Base-by-base conservation (phyloP, 1,140 invertebrate species). In the Varroa destructor region DNA sequence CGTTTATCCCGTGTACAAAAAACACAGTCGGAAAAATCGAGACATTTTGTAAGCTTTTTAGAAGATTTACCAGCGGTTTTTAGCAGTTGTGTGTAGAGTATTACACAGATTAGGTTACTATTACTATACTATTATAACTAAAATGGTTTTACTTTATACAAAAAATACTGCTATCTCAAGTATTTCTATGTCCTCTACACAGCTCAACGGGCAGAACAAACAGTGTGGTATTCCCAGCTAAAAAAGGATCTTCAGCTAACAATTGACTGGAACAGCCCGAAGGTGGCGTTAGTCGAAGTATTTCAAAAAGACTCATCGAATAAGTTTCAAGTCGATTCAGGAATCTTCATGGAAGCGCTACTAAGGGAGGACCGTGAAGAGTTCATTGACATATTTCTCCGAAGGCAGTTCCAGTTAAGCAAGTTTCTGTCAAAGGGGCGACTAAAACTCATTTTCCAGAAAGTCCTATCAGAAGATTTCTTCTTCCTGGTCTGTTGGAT, bases 261-360 rank as follows among this genome's bases (percentile, higher is more conserved):
- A 6, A 70, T 82, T 25, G 80, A 82, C 73, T 82, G 81, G 81
- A 82, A 82, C 73, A 75, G 78, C 72, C 78, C 80, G 6, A 78
- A 81, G 58, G 74, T 82, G 43, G 81, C 80, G 2, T 71, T 75
- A 40, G 77, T 76, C 25, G 79, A 81, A 76, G 79, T 82, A 51
- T 79, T 81, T 71, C 61, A 78, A 55, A 77, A 77, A 73, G 78
- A 80, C 73, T 79, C 78, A 42, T 77, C 75, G 56, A 76, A 74
- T n/a, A 77, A 77, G 72, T 77, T 79, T 71, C 76, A 81, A 78
- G 77, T 82, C 5, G 78, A 80, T 43, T 78, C 80, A 72, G 74
- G 77, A 37, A 74, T 82, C 43, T 82, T 82, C 76, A 78, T 81
- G 72, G 75, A 79, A 71, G 79, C 81, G 0, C 71, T 82, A 37